These are phyloP conservation scores for Microtus oregoni DNA, from an alignment of 2,113 vertebrate species.

Conservation along the genomic window DNA sequence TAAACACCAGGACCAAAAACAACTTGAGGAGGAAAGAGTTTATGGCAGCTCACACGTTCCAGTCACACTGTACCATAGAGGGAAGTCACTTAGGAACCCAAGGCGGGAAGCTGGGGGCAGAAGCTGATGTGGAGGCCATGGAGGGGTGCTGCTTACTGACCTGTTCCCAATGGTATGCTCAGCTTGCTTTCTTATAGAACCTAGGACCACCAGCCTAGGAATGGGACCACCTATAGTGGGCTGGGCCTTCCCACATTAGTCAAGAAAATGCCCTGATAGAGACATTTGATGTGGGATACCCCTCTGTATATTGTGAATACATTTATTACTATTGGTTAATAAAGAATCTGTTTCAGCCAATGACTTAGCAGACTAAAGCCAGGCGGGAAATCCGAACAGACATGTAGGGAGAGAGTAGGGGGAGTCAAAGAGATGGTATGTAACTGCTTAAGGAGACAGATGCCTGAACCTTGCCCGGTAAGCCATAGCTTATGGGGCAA, in stretches of 20 bases:
- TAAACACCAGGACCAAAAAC: background rate
- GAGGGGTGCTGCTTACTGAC: background rate
- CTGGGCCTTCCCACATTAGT: background rate
- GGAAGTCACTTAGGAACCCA: background rate
- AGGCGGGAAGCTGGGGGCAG: background rate
- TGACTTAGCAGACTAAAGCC: too few species aligned
- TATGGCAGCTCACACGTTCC: background rate
- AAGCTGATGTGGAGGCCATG: background rate
- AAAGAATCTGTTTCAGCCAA: too few species aligned
- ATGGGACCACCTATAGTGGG: background rate
- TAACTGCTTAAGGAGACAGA: too few species aligned
- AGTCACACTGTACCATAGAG: background rate
- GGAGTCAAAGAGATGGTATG: too few species aligned
- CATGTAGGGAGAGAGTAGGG: too few species aligned
- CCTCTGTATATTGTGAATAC: too few species aligned
- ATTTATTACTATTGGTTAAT: too few species aligned
- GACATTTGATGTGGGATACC: background rate
- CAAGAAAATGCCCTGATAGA: background rate
- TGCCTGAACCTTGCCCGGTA: too few species aligned
- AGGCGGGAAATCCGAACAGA: too few species aligned
- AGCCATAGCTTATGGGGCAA: too few species aligned
- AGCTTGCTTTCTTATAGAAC: background rate
- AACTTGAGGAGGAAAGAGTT: background rate
- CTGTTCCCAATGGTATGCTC: background rate
- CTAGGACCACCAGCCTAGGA: background rate